Evolutionary conservation across 2,113 vertebrate genomes (phyloP).

Genomic region (Pelmatolapia mariae): DNA sequence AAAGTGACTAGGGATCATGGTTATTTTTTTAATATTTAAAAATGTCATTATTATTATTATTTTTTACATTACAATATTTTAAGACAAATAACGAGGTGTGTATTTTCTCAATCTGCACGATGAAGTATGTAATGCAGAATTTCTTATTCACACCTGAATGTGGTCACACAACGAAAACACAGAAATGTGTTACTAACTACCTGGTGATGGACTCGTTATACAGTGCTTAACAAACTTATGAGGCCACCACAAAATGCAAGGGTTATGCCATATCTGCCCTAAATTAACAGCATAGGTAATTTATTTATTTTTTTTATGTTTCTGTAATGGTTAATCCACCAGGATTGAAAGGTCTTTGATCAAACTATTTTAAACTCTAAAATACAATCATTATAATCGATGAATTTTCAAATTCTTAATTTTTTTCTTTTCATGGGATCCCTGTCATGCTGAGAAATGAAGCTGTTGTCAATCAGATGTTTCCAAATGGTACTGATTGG

Average conservation of each 20-base stretch:
- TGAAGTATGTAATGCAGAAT: background rate
- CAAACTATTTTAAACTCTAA: background rate
- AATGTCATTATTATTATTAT: background rate
- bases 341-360: background rate
- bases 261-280: background rate
- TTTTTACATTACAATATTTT: background rate
- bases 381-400: background rate
- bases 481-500: background rate
- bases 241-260: background rate
- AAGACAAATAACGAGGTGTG: background rate
- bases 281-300: background rate
- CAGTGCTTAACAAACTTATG: background rate
- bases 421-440: background rate
- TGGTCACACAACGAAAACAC: background rate
- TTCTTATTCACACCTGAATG: background rate
- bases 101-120: background rate
- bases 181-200: background rate
- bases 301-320: background rate
- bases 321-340: background rate
- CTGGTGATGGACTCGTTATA: background rate
- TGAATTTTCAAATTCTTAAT: background rate
- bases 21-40: background rate
- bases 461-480: background rate
- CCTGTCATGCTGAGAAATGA: background rate
- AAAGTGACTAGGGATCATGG: background rate